These are phyloP conservation scores for Macaria notata DNA, from an alignment of 2,888 invertebrate genomes.

Conservation along the genomic window DNA sequence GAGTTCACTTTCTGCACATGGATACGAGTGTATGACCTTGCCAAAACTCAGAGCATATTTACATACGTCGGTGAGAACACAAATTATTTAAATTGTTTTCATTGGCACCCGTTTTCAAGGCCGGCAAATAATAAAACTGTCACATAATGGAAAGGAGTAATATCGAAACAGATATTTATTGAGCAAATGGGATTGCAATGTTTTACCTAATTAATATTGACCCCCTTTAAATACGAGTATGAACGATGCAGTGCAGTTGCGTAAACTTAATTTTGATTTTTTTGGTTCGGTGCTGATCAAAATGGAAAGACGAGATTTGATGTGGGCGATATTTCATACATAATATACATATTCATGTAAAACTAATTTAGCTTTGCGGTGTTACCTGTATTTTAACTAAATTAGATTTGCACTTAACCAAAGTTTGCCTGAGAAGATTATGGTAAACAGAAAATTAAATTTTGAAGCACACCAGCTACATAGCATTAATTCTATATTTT, in stretches of 20 bases:
- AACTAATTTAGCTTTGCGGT: too few species aligned
- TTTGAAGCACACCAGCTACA: too few species aligned
- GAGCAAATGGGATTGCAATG: conserved; percentile 48
- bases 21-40: conserved; percentile 85
- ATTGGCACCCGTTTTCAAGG: conserved; percentile 22
- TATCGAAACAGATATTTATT: conserved; percentile 38
- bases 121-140: conserved; percentile 19
- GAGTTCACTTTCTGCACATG: conserved; percentile 93
- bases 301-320: conserved; percentile 11
- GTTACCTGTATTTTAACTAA: too few species aligned
- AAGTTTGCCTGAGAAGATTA: too few species aligned
- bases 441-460: too few species aligned
- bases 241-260: conserved; percentile 46
- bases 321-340: too few species aligned
- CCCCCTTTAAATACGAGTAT: conserved; percentile 45
- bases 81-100: conserved; percentile 10
- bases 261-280: conserved; percentile 35
- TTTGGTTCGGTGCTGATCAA: conserved; percentile 30
- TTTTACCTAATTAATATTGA: conserved; percentile 45
- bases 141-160: conserved; percentile 30
- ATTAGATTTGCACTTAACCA: too few species aligned
- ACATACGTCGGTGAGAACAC: conserved; percentile 63
- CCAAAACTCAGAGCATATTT: conserved; percentile 62
- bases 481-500: too few species aligned
- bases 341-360: too few species aligned